phyloP scores from a whole-genome alignment of 37 sponge, comb jelly and placozoan genomes.

The Theonella swinhoei region DNA sequence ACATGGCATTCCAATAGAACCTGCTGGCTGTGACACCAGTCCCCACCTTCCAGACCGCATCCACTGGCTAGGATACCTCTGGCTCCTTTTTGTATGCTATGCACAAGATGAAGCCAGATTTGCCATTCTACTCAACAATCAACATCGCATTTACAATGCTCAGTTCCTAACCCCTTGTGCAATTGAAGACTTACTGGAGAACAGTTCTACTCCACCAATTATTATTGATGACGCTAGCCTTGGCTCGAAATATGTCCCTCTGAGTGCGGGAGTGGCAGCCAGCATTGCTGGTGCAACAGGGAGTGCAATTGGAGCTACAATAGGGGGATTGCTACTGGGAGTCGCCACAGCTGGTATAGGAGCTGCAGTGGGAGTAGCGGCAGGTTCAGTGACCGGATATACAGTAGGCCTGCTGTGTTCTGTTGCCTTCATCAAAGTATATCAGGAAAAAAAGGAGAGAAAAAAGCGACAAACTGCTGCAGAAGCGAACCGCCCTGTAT shows the following conservation, averaged over 20 bases:
- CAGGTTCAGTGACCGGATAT: background rate
- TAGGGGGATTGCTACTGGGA: background rate
- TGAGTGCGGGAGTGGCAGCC: background rate
- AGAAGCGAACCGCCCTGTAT: too few relatives aligned
- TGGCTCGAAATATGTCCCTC: background rate
- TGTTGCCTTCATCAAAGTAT: too few relatives aligned
- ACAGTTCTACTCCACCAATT: background rate
- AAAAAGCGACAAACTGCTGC: too few relatives aligned
- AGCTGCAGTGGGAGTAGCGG: background rate
- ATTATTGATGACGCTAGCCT: background rate
- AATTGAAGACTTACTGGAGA: background rate
- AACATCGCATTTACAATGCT: background rate
- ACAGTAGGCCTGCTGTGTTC: background rate
- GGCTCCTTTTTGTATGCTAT: background rate
- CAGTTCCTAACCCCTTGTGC: background rate
- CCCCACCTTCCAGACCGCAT: conserved; percentile 1
- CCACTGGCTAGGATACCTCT: conserved; percentile 10
- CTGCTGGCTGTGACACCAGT: background rate
- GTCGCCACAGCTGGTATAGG: background rate
- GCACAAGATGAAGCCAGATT: background rate
- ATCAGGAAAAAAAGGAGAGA: too few relatives aligned
- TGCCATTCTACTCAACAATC: background rate
- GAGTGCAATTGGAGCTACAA: background rate
- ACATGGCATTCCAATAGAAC: background rate
- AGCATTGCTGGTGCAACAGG: background rate